Conservation (phyloP, 2,888 invertebrate genomes). For the Tetranychus truncatus region DNA sequence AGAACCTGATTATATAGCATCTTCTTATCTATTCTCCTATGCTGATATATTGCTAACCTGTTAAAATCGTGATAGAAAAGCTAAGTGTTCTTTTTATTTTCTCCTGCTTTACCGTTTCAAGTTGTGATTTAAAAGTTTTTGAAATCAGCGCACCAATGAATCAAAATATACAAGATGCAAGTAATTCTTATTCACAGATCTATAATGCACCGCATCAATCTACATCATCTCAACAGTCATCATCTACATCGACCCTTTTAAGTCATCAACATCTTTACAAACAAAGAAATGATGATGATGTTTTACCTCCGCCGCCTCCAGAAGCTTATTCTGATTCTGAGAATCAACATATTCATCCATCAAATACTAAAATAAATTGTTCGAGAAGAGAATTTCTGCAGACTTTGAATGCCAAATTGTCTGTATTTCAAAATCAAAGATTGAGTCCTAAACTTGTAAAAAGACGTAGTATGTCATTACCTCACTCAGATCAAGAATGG, state of each 20-base stretch:
- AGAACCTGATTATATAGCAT: too few relatives aligned
- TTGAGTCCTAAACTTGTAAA: constrained; percentile 17
- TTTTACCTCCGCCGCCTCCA: constrained; percentile 40
- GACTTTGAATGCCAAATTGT: constrained; percentile 48
- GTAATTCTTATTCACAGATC: not conserved
- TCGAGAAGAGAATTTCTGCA: constrained; percentile 20
- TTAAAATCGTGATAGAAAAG: too few relatives aligned
- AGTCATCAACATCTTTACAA: not conserved
- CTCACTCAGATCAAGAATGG: constrained; percentile 17
- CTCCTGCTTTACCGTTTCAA: too few relatives aligned
- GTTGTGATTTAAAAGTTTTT: not conserved
- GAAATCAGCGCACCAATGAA: not conserved
- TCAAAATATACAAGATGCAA: too few relatives aligned
- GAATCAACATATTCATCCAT: not conserved
- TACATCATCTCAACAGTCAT: not conserved
- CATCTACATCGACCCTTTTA: not conserved
- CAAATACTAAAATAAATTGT: constrained; percentile 19
- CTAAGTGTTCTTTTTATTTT: too few relatives aligned
- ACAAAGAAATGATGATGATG: constrained; percentile 11
- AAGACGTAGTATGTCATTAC: constrained; percentile 17
- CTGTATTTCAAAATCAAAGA: constrained; percentile 29
- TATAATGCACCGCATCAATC: not conserved
- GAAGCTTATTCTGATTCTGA: constrained; percentile 20
- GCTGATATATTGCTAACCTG: too few relatives aligned
- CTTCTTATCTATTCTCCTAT: too few relatives aligned